A percentile compares a stretch with the other conserved stretches of the same genome.
These are phyloP conservation scores for Pithys albifrons DNA, from an alignment of 2,113 vertebrate species.

Conservation along the genomic window DNA sequence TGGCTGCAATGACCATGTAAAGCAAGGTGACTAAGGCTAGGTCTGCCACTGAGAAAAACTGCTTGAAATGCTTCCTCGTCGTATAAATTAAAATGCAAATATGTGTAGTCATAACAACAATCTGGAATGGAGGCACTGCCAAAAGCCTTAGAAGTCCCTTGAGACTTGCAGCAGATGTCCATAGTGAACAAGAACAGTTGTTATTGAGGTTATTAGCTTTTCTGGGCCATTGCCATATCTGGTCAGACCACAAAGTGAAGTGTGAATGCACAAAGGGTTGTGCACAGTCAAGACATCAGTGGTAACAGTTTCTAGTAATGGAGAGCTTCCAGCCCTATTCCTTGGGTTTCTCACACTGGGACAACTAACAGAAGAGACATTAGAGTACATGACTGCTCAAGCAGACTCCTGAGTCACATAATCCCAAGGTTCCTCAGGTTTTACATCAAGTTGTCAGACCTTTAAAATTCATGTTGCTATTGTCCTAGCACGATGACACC, in stretches of 20 bases:
- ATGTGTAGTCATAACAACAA: neutral
- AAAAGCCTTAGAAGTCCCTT: neutral
- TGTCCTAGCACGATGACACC: neutral
- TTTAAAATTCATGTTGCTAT: neutral
- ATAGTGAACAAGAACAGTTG: neutral
- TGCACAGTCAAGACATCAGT: neutral
- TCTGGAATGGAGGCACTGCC: neutral
- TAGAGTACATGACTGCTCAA: neutral
- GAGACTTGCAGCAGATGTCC: neutral
- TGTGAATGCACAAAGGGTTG: neutral
- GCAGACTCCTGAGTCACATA: neutral
- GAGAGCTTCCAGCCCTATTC: neutral
- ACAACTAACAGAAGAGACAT: neutral
- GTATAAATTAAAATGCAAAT: neutral
- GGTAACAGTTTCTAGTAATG: neutral
- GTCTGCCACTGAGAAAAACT: neutral
- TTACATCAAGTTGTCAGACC: neutral
- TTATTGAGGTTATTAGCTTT: neutral
- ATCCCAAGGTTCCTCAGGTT: neutral
- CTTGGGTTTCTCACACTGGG: neutral
- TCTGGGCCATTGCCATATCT: neutral
- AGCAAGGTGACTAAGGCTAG: neutral
- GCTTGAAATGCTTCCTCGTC: neutral
- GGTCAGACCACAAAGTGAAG: neutral
- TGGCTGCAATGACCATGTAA: neutral